Evolutionary conservation across 1,140 invertebrate genomes (phyloP), one percentile per base, ranked within the genome.

Genomic region (Pogonomyrmex californicus): DNA sequence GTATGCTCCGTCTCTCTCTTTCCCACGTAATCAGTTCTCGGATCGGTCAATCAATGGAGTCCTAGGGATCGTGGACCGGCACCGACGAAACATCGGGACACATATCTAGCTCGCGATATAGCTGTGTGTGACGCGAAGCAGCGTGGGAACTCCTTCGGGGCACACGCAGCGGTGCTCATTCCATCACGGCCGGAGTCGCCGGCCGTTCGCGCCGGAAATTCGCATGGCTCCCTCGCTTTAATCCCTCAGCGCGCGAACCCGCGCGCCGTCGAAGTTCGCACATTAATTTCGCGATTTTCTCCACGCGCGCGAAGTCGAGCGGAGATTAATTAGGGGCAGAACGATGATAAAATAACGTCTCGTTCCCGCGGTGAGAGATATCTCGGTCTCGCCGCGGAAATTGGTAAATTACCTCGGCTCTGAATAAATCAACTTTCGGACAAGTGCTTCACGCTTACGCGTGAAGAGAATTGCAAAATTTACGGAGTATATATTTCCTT

Each of bases 131-230:
- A 92, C 82, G 86, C 87, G 87, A 78, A 82, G 73, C 86, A 92
- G 89, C 93, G 94, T 94, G 94, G 94, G 94, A 94, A 94, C 93
- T 93, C 75, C 86, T 91, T 90, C 90, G 73, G 51, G 58, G 51
- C 81, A 49, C 68, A 38, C 79, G 33, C 90, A 91, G 92, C 63
- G 91, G 90, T 90, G 89, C 92, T 93, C 93, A 91, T 87, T 56
- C 89, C n/a, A n/a, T n/a, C n/a, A n/a, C n/a, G n/a, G 51, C 6
- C 44, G n/a, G 56, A 76, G 54, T 23, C 38, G 9, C 38, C 41
- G 33, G 4, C n/a, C 47, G 47, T 23, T 23, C 36, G 56, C 49
- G 75, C 71, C 87, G 86, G 86, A 88, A 88, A 88, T 87, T 58
- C 85, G 58, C 44, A 63, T 63, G 33, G 12, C 30, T 58, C 62